Evolutionary conservation across 2,113 vertebrate genomes (phyloP).

Genomic region (Misgurnus anguillicaudatus): DNA sequence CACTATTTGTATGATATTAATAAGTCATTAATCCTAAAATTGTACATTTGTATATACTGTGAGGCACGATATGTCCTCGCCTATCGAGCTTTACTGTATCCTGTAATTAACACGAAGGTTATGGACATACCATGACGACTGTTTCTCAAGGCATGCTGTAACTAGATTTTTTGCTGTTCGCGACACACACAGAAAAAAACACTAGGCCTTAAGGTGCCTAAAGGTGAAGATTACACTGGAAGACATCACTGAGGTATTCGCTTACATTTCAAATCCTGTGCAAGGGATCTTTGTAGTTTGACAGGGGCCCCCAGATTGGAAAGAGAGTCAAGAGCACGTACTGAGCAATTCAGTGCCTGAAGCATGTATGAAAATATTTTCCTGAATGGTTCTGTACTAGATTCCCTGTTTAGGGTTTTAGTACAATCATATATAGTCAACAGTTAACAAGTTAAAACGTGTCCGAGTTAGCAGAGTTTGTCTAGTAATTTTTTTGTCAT

Average conservation of each 20-base stretch:
- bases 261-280: not conserved
- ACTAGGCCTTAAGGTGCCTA: not conserved
- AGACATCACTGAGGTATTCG: not conserved
- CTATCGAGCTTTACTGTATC: too few species aligned
- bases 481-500: too few species aligned
- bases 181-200: not conserved
- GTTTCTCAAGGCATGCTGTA: conserved; percentile 6
- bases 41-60: too few species aligned
- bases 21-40: too few species aligned
- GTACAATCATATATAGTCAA: too few species aligned
- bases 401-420: not conserved
- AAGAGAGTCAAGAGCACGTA: not conserved
- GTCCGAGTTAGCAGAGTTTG: too few species aligned
- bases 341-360: conserved; percentile 4
- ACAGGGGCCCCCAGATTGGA: not conserved
- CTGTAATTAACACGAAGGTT: too few species aligned
- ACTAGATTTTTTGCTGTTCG: conserved; percentile 26
- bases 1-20: too few species aligned
- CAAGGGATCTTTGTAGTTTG: not conserved
- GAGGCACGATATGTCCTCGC: too few species aligned
- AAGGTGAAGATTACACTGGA: not conserved
- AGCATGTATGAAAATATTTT: not conserved
- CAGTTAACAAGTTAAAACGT: too few species aligned
- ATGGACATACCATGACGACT: conserved; percentile 4
- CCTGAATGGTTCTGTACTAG: not conserved